phyloP scores from a whole-genome alignment of 1,140 invertebrate species.

The Sitobion miscanthi region DNA sequence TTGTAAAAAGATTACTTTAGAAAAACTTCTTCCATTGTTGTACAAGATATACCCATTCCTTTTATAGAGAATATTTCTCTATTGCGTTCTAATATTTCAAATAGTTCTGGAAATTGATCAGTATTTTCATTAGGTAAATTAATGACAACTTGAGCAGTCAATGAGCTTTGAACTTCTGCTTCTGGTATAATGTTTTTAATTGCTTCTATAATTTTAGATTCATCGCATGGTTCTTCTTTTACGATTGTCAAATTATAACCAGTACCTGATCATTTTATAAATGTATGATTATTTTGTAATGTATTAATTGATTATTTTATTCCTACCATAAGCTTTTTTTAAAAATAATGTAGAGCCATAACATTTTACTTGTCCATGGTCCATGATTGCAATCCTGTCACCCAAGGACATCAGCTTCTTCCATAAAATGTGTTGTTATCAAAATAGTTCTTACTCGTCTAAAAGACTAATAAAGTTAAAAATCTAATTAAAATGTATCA shows the following conservation, averaged over 20 bases:
- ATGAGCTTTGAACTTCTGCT: constrained; percentile 64
- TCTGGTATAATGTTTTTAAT: constrained; percentile 64
- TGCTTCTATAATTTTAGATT: constrained; percentile 57
- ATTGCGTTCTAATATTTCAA: constrained; percentile 65
- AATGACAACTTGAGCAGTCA: constrained; percentile 63
- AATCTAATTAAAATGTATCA: no score
- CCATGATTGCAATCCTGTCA: constrained; percentile 91
- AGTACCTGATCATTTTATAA: constrained; percentile 14
- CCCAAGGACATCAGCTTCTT: constrained; percentile 96
- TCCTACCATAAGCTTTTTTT: constrained; percentile 81
- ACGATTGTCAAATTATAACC: constrained; percentile 42
- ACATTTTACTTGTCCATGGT: constrained; percentile 80
- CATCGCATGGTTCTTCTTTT: neutral
- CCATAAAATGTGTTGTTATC: constrained; percentile 97
- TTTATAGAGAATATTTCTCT: constrained; percentile 65
- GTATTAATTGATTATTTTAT: neutral
- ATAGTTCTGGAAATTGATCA: constrained; percentile 64
- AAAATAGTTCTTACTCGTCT: constrained; percentile 73
- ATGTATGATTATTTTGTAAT: neutral
- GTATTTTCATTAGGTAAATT: constrained; percentile 62
- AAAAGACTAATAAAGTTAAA: constrained; percentile 22
- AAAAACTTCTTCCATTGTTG: constrained; percentile 76
- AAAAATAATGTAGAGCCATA: constrained; percentile 85
- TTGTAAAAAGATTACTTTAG: constrained; percentile 64
- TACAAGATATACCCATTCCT: constrained; percentile 69